Evolutionary conservation across 1,140 invertebrate species (phyloP), one percentile per base, ranked within the genome.

Genomic region (Drosophila erecta): DNA sequence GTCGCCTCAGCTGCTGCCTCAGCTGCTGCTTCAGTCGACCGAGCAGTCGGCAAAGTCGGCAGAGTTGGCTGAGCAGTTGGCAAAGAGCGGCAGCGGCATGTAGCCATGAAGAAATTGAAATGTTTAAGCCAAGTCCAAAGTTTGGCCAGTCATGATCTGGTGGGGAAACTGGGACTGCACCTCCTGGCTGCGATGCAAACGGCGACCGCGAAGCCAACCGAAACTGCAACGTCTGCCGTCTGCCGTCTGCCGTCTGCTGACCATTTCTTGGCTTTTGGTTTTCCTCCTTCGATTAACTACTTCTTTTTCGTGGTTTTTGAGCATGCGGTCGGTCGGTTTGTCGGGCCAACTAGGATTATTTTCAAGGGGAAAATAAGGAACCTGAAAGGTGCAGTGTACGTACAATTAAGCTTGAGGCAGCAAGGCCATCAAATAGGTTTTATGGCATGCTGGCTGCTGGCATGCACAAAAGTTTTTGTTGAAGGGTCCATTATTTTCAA

Each of bases 91-190:
- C 81, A 56, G 60, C 81, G 59, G 24, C 79, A 79, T 49, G 70
- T 83, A 87, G 79, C 83, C 83, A 87, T 86, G 83, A 83, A 86
- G 83, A 83, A 86, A 86, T 79, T 87, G 81, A 85, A 86, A 77
- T 86, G 81, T 85, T 83, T 81, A 74, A 81, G 49, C 49, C 49
- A 83, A 54, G 30, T 33, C 43, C 20, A 38, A 57, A 60, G 53
- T 10, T 65, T 76, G 70, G 66, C 80, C 67, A 84, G 79, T 83
- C 80, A 87, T 44, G 41, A 44, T 84, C 71, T 87, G 79, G 33
- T 58, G 64, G 66, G 64, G 69, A 72, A 76, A 61, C 71, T 49
- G 64, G 62, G 44, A 71, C 64, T 76, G 67, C 51, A 50, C 64
- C 43, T 14, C 14, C 33, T 41, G 11, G 57, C 75, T 41, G 75